Percentiles rank a stretch among this genome's conserved stretches.
phyloP scores from a whole-genome alignment of 2,113 vertebrate genomes.

The Acinonyx jubatus region DNA sequence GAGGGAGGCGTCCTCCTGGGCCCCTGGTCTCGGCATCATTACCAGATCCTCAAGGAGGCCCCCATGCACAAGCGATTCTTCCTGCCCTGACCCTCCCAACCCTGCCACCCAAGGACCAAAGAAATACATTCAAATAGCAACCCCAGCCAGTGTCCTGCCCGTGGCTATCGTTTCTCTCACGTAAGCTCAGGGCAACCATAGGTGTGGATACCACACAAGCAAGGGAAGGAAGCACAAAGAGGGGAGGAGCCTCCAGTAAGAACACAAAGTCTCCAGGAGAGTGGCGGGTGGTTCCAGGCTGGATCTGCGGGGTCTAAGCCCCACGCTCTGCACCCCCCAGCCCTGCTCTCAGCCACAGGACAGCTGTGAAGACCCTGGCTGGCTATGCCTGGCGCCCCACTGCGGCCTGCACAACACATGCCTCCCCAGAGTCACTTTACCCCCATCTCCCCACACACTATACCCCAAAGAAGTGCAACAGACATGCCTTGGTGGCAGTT shows the following conservation, averaged over 20 bases:
- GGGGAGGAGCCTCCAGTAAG: fast-evolving
- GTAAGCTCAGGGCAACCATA: neutral
- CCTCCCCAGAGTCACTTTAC: fast-evolving
- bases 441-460: neutral
- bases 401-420: fast-evolving
- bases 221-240: neutral
- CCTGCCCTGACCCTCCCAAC: neutral
- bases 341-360: neutral
- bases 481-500: neutral
- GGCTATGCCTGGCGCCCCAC: no score
- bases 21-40: neutral
- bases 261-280: fast-evolving
- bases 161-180: fast-evolving
- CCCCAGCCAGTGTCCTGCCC: neutral
- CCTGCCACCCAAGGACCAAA: neutral
- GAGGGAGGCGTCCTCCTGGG: neutral
- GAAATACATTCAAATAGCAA: neutral
- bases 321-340: neutral
- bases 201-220: no score
- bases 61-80: fast-evolving
- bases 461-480: conserved; percentile 7
- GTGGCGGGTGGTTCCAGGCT: fast-evolving
- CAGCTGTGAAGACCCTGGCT: neutral
- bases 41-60: neutral
- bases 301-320: fast-evolving